phyloP scores from a whole-genome alignment of 2,113 vertebrate species.

The Lates calcarifer region DNA sequence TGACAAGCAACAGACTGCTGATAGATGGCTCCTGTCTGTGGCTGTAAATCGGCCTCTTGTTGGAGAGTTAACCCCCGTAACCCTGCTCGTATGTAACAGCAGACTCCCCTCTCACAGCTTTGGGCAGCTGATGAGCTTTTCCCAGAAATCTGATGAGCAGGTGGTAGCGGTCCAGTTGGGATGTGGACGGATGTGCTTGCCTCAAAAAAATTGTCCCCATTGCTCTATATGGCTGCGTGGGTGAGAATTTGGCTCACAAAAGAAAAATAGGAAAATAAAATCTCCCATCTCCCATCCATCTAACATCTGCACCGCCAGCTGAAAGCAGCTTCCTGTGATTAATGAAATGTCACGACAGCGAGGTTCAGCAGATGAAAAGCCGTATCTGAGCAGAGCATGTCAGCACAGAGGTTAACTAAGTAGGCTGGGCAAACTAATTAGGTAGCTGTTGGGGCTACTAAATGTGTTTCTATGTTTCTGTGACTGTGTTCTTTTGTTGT shows the following conservation, averaged over 20 bases:
- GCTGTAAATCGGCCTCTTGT: slow-evolving; percentile 82
- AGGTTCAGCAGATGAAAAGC: slow-evolving; percentile 37
- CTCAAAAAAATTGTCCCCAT: slow-evolving; percentile 38
- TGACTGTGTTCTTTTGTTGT: slow-evolving; percentile 14
- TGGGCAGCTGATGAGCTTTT: slow-evolving; percentile 74
- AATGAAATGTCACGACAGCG: slow-evolving; percentile 36
- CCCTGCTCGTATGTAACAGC: slow-evolving; percentile 74
- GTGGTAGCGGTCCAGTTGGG: slow-evolving; percentile 70
- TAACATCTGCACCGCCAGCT: slow-evolving; percentile 67
- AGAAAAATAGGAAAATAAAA: slow-evolving; percentile 39
- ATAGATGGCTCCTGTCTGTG: slow-evolving; percentile 77
- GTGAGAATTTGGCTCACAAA: slow-evolving; percentile 48
- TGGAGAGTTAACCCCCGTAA: slow-evolving; percentile 79
- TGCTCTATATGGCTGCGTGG: slow-evolving; percentile 44
- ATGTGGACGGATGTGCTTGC: slow-evolving; percentile 54
- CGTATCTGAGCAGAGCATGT: slow-evolving; percentile 15
- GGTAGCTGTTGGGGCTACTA: slow-evolving; percentile 24
- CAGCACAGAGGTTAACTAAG: slow-evolving; percentile 42
- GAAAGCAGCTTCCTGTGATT: slow-evolving; percentile 66
- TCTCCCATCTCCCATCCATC: slow-evolving; percentile 27
- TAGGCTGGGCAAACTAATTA: slow-evolving; percentile 29
- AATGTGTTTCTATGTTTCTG: slow-evolving; percentile 45
- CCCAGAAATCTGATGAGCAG: slow-evolving; percentile 77
- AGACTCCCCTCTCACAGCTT: slow-evolving; percentile 68
- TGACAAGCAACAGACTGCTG: slow-evolving; percentile 76